These are phyloP conservation scores for Eupsilia transversa DNA, from an alignment of 2,888 invertebrate genomes.

Conservation along the genomic window DNA sequence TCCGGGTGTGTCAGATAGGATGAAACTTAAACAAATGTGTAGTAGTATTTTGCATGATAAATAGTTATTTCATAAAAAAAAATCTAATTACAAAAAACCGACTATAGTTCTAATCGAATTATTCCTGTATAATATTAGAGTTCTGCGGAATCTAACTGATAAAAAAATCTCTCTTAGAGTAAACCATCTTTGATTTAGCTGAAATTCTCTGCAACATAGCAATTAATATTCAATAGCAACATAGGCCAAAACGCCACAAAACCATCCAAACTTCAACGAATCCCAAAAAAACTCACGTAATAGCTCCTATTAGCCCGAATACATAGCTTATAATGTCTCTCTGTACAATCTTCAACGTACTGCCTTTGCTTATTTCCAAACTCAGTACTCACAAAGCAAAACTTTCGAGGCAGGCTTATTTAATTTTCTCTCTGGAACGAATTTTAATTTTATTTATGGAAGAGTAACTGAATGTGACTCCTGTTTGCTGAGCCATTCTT, in stretches of 20 bases:
- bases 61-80: background rate
- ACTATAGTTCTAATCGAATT: background rate
- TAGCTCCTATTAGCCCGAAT: background rate
- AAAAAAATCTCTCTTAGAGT: background rate
- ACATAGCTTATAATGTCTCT: slow-evolving; percentile 4
- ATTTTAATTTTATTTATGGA: slow-evolving; percentile 63
- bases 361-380: slow-evolving; percentile 38
- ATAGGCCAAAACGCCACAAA: background rate
- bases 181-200: background rate
- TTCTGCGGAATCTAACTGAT: background rate
- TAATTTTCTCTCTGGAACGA: slow-evolving; percentile 54
- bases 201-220: background rate
- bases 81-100: background rate
- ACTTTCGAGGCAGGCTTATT: slow-evolving; percentile 51
- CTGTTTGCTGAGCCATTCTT: slow-evolving; percentile 52
- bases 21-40: background rate
- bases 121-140: background rate
- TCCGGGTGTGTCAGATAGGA: background rate
- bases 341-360: slow-evolving; percentile 19
- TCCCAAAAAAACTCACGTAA: background rate
- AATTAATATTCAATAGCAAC: background rate
- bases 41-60: background rate
- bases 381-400: slow-evolving; percentile 52
- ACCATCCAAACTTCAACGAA: background rate
- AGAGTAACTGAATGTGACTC: slow-evolving; percentile 45